Conservation (phyloP, 92 coral and sea anemone genomes). For the Virgularia gustaviana region DNA sequence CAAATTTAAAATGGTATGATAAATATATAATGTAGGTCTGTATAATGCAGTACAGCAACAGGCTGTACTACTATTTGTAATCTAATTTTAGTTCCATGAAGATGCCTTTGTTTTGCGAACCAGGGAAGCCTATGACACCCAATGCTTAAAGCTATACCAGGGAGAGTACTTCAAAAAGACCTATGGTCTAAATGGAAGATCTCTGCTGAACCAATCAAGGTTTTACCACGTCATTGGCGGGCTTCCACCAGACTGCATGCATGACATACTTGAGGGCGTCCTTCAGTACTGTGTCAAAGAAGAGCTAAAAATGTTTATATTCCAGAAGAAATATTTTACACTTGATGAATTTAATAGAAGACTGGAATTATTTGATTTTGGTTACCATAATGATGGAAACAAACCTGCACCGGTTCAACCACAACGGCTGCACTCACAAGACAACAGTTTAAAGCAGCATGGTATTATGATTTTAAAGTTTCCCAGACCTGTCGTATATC, state of each 20-base stretch:
- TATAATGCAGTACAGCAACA: too few species aligned
- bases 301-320: constrained; percentile 46
- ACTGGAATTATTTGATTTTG: constrained; percentile 51
- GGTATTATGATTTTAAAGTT: constrained; percentile 34
- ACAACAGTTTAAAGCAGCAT: constrained; percentile 57
- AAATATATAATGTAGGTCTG: too few species aligned
- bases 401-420: constrained; percentile 41
- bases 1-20: too few species aligned
- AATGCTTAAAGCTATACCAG: constrained; percentile 44
- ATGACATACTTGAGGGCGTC: constrained; percentile 58
- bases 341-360: constrained; percentile 53
- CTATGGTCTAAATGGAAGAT: constrained; percentile 54
- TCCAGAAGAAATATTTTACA: constrained; percentile 42
- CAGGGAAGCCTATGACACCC: constrained; percentile 43
- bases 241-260: constrained; percentile 59
- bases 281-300: constrained; percentile 50
- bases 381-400: constrained; percentile 55
- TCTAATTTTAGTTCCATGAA: constrained; percentile 58
- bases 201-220: constrained; percentile 48
- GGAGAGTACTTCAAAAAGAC: constrained; percentile 56
- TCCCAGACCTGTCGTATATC: not conserved
- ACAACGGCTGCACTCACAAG: constrained; percentile 38
- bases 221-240: constrained; percentile 59
- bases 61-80: too few species aligned
- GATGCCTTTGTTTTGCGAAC: constrained; percentile 53